Conservation (phyloP, 2,888 invertebrate genomes). For the Melanargia galathea region DNA sequence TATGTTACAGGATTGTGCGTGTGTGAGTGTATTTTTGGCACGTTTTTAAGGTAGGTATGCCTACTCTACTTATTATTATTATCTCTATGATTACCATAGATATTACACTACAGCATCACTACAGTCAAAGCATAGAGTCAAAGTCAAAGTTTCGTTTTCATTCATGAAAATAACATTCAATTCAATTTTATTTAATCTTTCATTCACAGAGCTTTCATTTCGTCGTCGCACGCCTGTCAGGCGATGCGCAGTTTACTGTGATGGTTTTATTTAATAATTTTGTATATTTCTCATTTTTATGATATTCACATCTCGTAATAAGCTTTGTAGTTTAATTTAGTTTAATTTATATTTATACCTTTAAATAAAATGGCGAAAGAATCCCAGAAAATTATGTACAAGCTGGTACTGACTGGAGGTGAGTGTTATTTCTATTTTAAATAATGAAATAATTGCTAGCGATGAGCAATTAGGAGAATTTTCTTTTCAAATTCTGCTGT, state of each 20-base stretch:
- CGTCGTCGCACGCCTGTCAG: conserved; percentile 73
- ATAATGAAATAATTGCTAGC: conserved; percentile 1
- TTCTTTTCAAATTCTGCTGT: background rate
- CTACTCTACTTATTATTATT: too few species aligned
- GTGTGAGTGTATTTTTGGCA: too few species aligned
- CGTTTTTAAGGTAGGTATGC: too few species aligned
- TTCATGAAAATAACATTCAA: background rate
- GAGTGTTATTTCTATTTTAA: conserved; percentile 62
- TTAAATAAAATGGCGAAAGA: conserved; percentile 75
- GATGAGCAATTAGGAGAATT: background rate
- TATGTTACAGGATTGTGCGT: too few species aligned
- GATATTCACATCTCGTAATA: conserved; percentile 70
- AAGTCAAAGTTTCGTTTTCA: background rate
- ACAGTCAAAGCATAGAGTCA: too few species aligned
- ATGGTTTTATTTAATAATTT: conserved; percentile 75
- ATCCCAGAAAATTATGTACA: conserved; percentile 88
- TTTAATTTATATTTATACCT: conserved; percentile 61
- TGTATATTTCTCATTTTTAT: conserved; percentile 78
- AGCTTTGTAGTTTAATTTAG: conserved; percentile 73
- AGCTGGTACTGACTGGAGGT: conserved; percentile 95
- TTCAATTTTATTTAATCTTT: background rate
- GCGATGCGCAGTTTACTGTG: conserved; percentile 75
- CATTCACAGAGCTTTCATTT: conserved; percentile 56
- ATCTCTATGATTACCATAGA: too few species aligned
- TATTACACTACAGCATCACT: too few species aligned